These are phyloP conservation scores for Coenobita brevimanus DNA, from an alignment of 1,140 invertebrate genomes.

Conservation along the genomic window DNA sequence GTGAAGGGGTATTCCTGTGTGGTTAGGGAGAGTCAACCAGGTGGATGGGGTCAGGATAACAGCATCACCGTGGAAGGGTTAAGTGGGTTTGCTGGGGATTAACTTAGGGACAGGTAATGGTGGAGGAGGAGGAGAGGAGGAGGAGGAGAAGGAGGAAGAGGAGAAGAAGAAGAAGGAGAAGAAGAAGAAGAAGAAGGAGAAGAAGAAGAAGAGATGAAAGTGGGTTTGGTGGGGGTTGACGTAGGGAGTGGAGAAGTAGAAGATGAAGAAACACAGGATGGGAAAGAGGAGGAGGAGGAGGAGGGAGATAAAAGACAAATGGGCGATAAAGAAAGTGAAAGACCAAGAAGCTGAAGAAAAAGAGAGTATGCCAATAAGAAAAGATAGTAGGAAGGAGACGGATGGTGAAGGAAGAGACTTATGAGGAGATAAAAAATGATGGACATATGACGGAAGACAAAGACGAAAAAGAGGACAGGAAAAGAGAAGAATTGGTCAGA, in stretches of 20 bases:
- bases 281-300: not conserved
- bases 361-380: too few species aligned
- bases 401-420: too few species aligned
- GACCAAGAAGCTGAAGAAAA: not conserved
- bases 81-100: not conserved
- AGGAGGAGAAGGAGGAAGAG: not conserved
- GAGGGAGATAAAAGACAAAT: not conserved
- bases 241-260: not conserved
- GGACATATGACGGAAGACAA: too few species aligned
- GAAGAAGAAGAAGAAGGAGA: not conserved
- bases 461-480: too few species aligned
- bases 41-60: too few species aligned
- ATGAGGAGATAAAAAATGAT: too few species aligned
- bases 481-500: too few species aligned
- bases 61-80: not conserved
- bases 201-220: not conserved
- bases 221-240: not conserved
- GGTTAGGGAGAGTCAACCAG: too few species aligned
- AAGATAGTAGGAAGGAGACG: too few species aligned
- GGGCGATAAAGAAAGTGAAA: not conserved
- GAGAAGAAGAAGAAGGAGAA: not conserved
- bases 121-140: not conserved
- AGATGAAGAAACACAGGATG: not conserved
- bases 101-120: constrained; percentile 40
- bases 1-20: too few species aligned